A percentile compares a stretch with the other conserved stretches of the same genome.
Evolutionary conservation across 1,140 invertebrate genomes (phyloP).

Genomic region (Camponotus vicinus): DNA sequence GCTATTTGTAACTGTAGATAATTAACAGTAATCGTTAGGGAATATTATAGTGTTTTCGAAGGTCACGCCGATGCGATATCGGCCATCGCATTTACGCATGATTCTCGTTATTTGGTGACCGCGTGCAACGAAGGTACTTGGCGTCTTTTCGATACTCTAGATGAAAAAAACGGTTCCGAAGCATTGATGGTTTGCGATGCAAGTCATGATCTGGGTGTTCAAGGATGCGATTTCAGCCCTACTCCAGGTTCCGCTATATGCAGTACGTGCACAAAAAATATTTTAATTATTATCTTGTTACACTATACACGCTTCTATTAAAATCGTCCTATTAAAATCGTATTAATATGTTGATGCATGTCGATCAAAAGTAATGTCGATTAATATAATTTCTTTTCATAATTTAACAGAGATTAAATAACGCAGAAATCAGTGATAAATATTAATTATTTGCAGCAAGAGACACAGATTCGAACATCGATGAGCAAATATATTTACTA

Average conservation of each 20-base stretch:
- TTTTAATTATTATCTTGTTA: slow-evolving; percentile 1
- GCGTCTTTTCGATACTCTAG: slow-evolving; percentile 79
- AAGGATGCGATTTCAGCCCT: slow-evolving; percentile 89
- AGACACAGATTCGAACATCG: slow-evolving; percentile 66
- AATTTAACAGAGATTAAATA: slow-evolving; percentile 12
- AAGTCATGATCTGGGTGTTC: slow-evolving; percentile 91
- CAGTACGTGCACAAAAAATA: slow-evolving; percentile 22
- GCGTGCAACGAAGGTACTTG: slow-evolving; percentile 89
- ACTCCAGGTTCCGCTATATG: slow-evolving; percentile 80
- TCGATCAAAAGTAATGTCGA: background rate
- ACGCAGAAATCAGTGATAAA: background rate
- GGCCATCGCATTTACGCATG: slow-evolving; percentile 89
- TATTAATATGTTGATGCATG: background rate
- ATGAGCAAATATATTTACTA: slow-evolving; percentile 86
- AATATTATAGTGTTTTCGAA: slow-evolving; percentile 83
- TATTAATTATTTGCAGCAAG: slow-evolving; percentile 65
- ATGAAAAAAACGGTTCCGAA: slow-evolving; percentile 39
- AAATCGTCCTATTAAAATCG: background rate
- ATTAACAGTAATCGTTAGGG: slow-evolving; percentile 31
- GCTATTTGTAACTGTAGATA: background rate
- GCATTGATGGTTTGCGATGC: slow-evolving; percentile 84
- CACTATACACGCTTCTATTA: background rate
- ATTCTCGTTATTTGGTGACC: slow-evolving; percentile 89
- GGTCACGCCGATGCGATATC: slow-evolving; percentile 88
- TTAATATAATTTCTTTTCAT: background rate